Base-by-base conservation (phyloP, 2,797 vertebrate genomes). In the Anomalospiza imberbis region DNA sequence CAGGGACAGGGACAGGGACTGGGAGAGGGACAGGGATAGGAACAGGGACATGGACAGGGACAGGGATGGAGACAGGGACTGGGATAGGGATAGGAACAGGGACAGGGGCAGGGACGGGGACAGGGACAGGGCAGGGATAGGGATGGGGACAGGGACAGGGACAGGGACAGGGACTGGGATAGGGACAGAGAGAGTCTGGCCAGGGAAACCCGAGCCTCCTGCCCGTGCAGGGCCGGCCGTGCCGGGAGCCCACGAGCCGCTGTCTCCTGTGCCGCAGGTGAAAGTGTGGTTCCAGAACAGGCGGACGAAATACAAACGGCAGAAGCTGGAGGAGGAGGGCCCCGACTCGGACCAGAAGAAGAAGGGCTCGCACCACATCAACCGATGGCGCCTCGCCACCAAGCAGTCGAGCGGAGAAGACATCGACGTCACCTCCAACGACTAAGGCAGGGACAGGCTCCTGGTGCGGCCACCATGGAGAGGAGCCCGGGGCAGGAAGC, bases 201-300 rank as follows among this genome's bases (percentile, higher is more conserved):
- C 0, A 0, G 25, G 38, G 57, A 38, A 36, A 32, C 5, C 6
- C 2, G 14, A 26, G 36, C 13, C 36, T 16, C 65, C 61, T 11
- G 32, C n/a, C 36, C 16, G 1, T 0, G 17, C 4, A 4, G 32
- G 20, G 8, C 32, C 2, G 2, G 47, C n/a, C 1, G 11, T 28
- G 53, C 57, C 17, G 1, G 54, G 25, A 17, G 18, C 66, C 45
- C 40, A 36, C 22, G 34, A 34, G 22, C 9, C 48, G 4, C 0
- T 53, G 6, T 76, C 54, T 70, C 84, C 88, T 89, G 32, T 94
- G 34, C 91, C 31, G 36, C 96, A 99, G 99, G 99, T 99, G 97
- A 99, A 99, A 97, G 99, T 99, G 38, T 99, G 99, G 99, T 99
- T 99, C 97, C 99, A 99, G 97, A 99, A 99, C 98, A 92, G 99